Evolutionary conservation across 1,140 invertebrate genomes (phyloP).

Genomic region (Arctopsyche grandis): DNA sequence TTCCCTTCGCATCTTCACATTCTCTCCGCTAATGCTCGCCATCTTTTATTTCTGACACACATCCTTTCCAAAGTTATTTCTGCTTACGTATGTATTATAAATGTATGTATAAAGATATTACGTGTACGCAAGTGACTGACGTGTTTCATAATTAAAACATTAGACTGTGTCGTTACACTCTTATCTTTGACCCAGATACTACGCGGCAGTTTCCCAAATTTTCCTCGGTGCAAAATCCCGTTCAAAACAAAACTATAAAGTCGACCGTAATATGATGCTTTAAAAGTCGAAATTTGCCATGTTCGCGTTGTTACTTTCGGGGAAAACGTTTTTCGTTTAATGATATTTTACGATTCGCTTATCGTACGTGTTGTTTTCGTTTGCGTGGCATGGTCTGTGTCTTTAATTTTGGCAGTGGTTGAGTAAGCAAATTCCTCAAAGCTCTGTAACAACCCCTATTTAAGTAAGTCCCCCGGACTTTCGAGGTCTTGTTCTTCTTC

Average conservation of each 20-base stretch:
- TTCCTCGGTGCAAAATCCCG: neutral
- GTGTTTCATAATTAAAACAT: neutral
- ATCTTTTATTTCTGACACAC: constrained; percentile 1
- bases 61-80: neutral
- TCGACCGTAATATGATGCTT: neutral
- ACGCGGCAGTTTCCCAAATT: neutral
- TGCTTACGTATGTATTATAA: neutral
- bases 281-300: too few species aligned
- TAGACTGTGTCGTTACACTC: neutral
- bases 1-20: neutral
- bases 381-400: neutral
- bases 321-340: neutral
- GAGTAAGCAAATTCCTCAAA: too few species aligned
- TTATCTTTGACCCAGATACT: neutral
- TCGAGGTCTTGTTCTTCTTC: neutral
- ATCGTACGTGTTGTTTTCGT: neutral
- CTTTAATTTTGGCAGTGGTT: too few species aligned
- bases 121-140: too few species aligned
- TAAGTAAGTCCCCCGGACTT: neutral
- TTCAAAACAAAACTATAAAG: constrained; percentile 31
- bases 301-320: too few species aligned
- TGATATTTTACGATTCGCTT: neutral
- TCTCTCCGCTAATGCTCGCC: neutral
- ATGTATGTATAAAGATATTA: neutral
- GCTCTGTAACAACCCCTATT: neutral